Percentiles rank a stretch among this genome's conserved stretches.
Conservation (phyloP, 2,888 invertebrate genomes). For the Drosophila paracracens region DNA sequence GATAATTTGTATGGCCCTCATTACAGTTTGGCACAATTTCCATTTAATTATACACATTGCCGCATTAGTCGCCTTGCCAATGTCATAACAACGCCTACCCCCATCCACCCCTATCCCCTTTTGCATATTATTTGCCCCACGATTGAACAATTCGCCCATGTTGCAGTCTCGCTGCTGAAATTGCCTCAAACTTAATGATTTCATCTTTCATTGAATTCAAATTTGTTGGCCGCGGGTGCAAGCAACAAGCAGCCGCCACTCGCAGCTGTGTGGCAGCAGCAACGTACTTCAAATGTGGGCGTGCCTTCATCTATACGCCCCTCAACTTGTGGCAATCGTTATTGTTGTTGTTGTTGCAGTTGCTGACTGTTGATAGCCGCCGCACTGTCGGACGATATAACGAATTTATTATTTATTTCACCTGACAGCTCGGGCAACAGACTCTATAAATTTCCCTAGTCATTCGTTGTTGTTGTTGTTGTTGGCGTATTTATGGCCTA, state of each 20-base stretch:
- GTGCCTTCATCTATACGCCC: conserved; percentile 70
- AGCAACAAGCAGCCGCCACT: conserved; percentile 28
- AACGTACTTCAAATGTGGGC: conserved; percentile 59
- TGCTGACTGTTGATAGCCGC: conserved; percentile 63
- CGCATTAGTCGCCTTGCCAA: conserved; percentile 14
- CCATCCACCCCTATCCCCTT: background rate
- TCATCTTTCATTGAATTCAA: conserved; percentile 82
- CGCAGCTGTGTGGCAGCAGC: conserved; percentile 52
- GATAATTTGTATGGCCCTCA: background rate
- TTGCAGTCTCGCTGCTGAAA: conserved; percentile 37
- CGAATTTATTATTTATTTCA: conserved; percentile 85
- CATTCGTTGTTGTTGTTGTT: conserved; percentile 34
- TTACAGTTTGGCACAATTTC: background rate
- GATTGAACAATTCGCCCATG: conserved; percentile 31
- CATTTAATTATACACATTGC: conserved; percentile 12
- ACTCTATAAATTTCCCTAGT: conserved; percentile 83
- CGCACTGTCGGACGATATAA: conserved; percentile 73
- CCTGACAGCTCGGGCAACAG: conserved; percentile 84
- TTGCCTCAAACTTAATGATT: conserved; percentile 82
- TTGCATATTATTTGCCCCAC: conserved; percentile 31
- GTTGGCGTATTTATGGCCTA: conserved; percentile 55
- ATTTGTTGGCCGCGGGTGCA: conserved; percentile 62
- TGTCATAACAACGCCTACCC: conserved; percentile 33
- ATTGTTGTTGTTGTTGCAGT: conserved; percentile 6
- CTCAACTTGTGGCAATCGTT: conserved; percentile 37